These are phyloP conservation scores for Protobothrops flavoviridis DNA, from an alignment of 2,113 vertebrate genomes.

Conservation along the genomic window DNA sequence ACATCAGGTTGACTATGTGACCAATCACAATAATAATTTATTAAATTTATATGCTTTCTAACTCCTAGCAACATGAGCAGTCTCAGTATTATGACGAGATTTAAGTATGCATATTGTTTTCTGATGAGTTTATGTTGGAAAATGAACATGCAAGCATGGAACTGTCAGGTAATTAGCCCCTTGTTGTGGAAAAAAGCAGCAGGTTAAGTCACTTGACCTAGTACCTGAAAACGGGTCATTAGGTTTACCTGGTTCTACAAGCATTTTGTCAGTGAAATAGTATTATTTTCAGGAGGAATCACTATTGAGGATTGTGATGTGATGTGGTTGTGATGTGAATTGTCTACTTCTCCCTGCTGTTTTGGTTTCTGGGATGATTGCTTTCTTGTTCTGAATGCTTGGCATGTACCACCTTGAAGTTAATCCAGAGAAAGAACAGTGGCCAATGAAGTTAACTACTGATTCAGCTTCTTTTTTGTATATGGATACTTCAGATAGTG, in stretches of 20 bases:
- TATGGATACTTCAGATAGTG: neutral
- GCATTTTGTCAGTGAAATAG: neutral
- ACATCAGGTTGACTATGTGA: neutral
- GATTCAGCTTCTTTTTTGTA: neutral
- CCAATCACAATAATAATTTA: neutral
- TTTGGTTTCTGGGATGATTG: neutral
- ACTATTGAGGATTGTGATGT: neutral
- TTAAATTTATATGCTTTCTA: neutral
- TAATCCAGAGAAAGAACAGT: neutral
- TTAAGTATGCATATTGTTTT: neutral
- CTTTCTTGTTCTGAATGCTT: neutral
- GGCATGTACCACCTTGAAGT: neutral
- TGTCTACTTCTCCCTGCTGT: neutral
- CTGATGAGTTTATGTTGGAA: neutral
- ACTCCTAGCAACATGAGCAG: neutral
- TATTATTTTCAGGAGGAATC: neutral
- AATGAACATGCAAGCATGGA: neutral
- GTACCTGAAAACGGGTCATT: neutral
- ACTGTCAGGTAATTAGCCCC: neutral
- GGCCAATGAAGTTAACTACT: neutral
- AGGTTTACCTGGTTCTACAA: neutral
- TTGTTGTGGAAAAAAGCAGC: neutral
- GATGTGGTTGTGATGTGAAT: neutral
- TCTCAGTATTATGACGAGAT: neutral
- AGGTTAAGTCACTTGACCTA: neutral